Conservation (phyloP, 2,797 vertebrate species). For the Coranthus polyacanthus region DNA sequence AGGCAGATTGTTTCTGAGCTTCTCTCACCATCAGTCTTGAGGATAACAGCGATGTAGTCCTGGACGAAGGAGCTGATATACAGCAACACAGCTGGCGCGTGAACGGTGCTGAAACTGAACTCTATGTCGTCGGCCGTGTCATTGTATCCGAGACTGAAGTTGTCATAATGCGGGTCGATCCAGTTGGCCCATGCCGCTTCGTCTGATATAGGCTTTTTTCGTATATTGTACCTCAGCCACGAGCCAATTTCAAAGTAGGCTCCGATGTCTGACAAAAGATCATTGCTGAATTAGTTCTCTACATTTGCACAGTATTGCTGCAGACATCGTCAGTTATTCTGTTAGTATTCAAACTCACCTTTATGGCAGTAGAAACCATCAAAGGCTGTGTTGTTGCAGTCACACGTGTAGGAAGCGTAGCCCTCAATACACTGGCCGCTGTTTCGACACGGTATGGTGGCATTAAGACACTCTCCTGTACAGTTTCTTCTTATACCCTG, state of each 20-base stretch:
- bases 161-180: slow-evolving; percentile 90
- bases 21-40: slow-evolving; percentile 91
- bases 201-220: slow-evolving; percentile 89
- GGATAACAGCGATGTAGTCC: slow-evolving; percentile 95
- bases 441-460: slow-evolving; percentile 92
- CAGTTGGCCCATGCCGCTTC: slow-evolving; percentile 92
- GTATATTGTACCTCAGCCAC: slow-evolving; percentile 93
- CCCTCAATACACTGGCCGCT: slow-evolving; percentile 94
- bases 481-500: slow-evolving; percentile 94
- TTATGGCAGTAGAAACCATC: slow-evolving; percentile 96
- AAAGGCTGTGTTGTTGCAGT: slow-evolving; percentile 95
- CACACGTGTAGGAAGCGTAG: slow-evolving; percentile 95
- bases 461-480: slow-evolving; percentile 91
- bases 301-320: neutral
- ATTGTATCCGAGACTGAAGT: slow-evolving; percentile 91
- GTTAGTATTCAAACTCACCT: slow-evolving; percentile 81
- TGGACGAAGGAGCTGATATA: slow-evolving; percentile 96
- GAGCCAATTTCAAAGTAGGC: slow-evolving; percentile 94
- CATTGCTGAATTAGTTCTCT: slow-evolving; percentile 5
- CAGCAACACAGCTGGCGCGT: slow-evolving; percentile 91
- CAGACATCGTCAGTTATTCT: no score
- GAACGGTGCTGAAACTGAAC: slow-evolving; percentile 95
- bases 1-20: neutral
- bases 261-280: slow-evolving; percentile 88
- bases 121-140: slow-evolving; percentile 95